Conservation (phyloP, 2,113 vertebrate species). For the Microcebus ravelobensis region DNA sequence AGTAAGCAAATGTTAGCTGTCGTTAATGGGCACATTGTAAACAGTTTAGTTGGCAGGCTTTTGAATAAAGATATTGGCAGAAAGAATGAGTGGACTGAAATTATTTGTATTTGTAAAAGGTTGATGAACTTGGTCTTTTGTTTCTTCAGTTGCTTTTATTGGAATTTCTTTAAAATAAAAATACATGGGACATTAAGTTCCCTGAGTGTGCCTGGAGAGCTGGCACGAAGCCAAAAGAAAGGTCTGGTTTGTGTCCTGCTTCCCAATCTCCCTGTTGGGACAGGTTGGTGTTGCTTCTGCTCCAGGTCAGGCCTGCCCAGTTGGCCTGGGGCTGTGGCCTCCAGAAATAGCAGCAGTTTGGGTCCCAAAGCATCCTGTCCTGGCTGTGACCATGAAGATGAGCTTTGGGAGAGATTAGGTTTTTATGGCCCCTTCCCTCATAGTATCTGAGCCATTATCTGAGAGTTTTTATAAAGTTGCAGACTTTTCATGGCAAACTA, state of each 20-base stretch:
- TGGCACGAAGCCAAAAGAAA: background rate
- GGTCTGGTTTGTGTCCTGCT: background rate
- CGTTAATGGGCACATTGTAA: background rate
- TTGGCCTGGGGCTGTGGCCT: background rate
- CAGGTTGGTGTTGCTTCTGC: background rate
- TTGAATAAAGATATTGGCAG: background rate
- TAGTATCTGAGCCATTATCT: background rate
- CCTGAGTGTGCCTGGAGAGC: background rate
- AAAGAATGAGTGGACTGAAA: background rate
- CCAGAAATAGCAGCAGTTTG: background rate
- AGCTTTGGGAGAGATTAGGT: background rate
- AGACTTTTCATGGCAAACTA: background rate
- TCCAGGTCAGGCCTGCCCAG: background rate
- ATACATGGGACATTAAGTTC: background rate
- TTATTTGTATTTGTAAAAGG: constrained; percentile 14
- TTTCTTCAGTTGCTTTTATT: background rate
- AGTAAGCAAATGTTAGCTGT: background rate
- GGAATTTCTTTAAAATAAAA: constrained; percentile 27
- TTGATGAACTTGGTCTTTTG: constrained; percentile 2
- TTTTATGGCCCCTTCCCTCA: background rate
- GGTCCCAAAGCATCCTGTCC: background rate
- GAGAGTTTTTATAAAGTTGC: background rate
- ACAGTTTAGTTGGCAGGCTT: constrained; percentile 1
- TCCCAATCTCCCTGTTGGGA: background rate
- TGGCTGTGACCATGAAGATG: background rate